Evolutionary conservation across 2,113 vertebrate genomes (phyloP).

Genomic region (Hippoglossus stenolepis): DNA sequence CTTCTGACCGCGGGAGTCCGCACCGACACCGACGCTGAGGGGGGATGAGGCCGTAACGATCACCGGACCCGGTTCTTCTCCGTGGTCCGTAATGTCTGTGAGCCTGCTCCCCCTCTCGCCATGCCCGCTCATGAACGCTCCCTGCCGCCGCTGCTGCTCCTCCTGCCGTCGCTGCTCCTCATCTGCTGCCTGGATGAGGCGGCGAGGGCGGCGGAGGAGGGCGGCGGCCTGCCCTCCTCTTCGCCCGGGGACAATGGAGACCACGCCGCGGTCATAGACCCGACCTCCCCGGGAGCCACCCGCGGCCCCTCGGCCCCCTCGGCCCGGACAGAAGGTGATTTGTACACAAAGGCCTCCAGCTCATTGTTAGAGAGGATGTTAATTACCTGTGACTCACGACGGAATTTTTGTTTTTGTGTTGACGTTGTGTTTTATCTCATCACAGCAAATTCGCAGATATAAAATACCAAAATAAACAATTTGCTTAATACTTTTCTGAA

Average conservation of each 20-base stretch:
- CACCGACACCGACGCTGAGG: background rate
- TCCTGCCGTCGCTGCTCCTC: constrained; percentile 60
- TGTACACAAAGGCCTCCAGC: background rate
- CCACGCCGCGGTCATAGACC: constrained; percentile 13
- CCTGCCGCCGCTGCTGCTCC: constrained; percentile 53
- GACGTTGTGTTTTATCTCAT: no score
- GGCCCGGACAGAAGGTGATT: constrained; percentile 57
- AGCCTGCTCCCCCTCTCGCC: constrained; percentile 56
- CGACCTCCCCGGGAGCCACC: constrained; percentile 6
- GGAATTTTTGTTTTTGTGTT: no score
- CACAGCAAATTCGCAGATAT: no score
- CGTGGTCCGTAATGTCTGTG: constrained; percentile 72
- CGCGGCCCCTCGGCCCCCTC: constrained; percentile 29
- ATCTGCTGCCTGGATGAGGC: constrained; percentile 61
- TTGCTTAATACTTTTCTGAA: no score
- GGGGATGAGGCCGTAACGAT: constrained; percentile 41
- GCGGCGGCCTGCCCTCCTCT: constrained; percentile 61
- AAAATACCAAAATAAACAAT: no score
- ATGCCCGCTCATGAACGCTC: constrained; percentile 65
- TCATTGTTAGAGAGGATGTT: background rate
- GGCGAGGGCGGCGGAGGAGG: constrained; percentile 60
- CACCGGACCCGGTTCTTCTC: constrained; percentile 5
- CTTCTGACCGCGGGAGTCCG: constrained; percentile 6
- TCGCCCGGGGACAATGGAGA: constrained; percentile 69
- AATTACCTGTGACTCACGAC: background rate